phyloP scores from a whole-genome alignment of 2,797 vertebrate species.

The Intellagama lesueurii region DNA sequence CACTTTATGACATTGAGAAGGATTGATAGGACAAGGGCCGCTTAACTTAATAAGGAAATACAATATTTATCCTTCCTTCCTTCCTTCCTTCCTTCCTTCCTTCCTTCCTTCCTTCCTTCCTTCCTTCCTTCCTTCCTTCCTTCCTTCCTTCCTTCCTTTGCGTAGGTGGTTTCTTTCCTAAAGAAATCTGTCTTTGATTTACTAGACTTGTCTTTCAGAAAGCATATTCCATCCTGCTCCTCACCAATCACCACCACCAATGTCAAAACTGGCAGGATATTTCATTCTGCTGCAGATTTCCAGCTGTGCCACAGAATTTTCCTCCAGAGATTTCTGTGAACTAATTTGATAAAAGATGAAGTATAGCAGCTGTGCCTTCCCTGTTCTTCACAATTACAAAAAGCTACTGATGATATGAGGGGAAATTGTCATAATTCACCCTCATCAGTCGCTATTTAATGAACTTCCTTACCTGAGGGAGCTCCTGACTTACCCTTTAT shows the following conservation, averaged over 20 bases:
- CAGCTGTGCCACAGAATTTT: constrained; percentile 1
- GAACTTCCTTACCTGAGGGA: not conserved
- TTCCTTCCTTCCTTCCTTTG: not conserved
- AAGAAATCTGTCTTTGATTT: constrained; percentile 2
- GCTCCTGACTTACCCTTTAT: not conserved
- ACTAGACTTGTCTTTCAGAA: not conserved
- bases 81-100: not conserved
- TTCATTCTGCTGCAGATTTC: constrained; percentile 16
- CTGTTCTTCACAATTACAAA: constrained; percentile 3
- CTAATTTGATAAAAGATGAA: constrained; percentile 36
- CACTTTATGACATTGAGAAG: not conserved
- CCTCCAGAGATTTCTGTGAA: not conserved
- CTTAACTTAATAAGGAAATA: constrained; percentile 6
- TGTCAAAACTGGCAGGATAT: not conserved
- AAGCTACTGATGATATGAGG: not conserved
- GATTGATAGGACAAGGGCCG: not conserved
- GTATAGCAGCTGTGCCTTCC: not conserved
- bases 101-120: not conserved
- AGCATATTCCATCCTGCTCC: not conserved
- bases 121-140: not conserved
- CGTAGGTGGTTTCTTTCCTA: not conserved
- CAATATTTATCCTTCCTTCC: not conserved
- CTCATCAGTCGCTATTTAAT: not conserved
- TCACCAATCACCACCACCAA: not conserved
- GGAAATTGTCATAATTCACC: not conserved